Evolutionary conservation across 2,888 invertebrate genomes (phyloP), one percentile per base, ranked within the genome.

Genomic region (Tortricodes alternella): DNA sequence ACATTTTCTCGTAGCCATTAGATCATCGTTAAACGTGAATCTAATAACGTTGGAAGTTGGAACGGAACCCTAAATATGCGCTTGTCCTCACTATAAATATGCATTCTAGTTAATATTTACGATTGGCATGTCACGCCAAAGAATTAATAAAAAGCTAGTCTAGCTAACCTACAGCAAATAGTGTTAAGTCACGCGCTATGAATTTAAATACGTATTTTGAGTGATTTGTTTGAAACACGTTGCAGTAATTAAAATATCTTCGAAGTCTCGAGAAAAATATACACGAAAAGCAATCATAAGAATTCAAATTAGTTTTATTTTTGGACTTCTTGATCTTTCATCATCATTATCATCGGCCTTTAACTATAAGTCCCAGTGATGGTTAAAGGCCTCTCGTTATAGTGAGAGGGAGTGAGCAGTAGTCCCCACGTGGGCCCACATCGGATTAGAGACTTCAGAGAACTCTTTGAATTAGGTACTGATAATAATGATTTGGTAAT

Each of bases 61-160:
- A 3, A 23, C 34, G 23, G 23, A 24, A 53, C 53, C 23, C 38
- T 46, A 39, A 27, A 41, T 23, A 15, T 8, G 19, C 15, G 41
- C 11, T 19, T 16, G 13, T 27, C 11, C n/a, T 11, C 16, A n/a
- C 19, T 48, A 48, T 34, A 35, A 48, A 55, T 55, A 41, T 41
- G 39, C 46, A 53, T 46, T 32, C 48, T 41, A 34, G 23, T 55
- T 48, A 27, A 48, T 27, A 48, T 55, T 55, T 48, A 55, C 39
- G 53, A 41, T 32, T 16, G 41, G 34, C 19, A 41, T 49, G 55
- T 55, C 55, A 55, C 55, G 55, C 53, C 27, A 55, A 48, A 35
- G 55, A 55, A 49, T 49, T 9, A 15, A 48, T 55, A 29, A 49
- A 48, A 55, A 44, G 21, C n/a, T 3, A 39, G 18, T 2, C 8